Evolutionary conservation across 1,140 invertebrate species (phyloP).

Genomic region (Cepaea nemoralis): DNA sequence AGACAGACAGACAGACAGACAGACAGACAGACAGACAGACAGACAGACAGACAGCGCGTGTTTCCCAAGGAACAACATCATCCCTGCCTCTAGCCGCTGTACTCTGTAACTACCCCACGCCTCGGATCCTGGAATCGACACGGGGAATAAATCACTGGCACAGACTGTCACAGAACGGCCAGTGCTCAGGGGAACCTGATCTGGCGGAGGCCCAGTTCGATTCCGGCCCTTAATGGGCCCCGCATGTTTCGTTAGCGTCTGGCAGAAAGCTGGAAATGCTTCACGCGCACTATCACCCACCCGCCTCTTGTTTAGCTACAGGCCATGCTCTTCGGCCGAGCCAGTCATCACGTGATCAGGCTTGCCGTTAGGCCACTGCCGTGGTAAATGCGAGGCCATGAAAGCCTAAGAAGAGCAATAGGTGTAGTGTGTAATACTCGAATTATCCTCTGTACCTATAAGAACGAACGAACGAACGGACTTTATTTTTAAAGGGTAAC

Average conservation of each 20-base stretch:
- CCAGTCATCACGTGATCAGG: neutral
- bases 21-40: too few relatives aligned
- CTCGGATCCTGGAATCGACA: neutral
- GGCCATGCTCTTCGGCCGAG: neutral
- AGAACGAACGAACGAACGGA: too few relatives aligned
- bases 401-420: too few relatives aligned
- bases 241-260: slow-evolving; percentile 15
- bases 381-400: too few relatives aligned
- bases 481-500: too few relatives aligned
- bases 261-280: neutral
- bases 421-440: too few relatives aligned
- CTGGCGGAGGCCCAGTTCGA: neutral
- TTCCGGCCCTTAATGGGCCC: slow-evolving; percentile 7
- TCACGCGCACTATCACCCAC: neutral
- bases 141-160: neutral
- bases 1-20: too few relatives aligned
- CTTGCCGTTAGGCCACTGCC: neutral
- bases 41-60: too few relatives aligned
- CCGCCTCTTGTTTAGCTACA: neutral
- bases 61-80: too few relatives aligned
- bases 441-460: too few relatives aligned
- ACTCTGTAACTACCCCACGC: neutral
- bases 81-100: too few relatives aligned
- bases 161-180: neutral
- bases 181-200: neutral